A percentile compares a stretch with the other conserved stretches of the same genome.
Evolutionary conservation across 2,888 invertebrate genomes (phyloP).

Genomic region (Mesorhabditis sp.): DNA sequence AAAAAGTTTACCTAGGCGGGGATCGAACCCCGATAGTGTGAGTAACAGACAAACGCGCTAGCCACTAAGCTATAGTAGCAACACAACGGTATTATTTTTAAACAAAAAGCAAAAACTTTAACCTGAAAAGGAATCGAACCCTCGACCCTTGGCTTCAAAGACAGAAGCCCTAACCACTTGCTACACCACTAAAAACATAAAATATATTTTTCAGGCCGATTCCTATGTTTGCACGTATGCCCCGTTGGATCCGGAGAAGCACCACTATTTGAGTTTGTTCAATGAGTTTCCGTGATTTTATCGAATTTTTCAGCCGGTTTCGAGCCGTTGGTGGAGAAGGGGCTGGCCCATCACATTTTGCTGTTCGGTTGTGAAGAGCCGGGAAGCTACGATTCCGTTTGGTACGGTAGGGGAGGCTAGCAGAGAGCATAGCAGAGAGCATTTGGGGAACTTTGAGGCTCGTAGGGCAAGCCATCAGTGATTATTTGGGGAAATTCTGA

Average conservation of each 20-base stretch:
- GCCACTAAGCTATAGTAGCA: too few relatives aligned
- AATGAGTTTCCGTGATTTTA: slow-evolving; percentile 9
- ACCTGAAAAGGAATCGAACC: too few relatives aligned
- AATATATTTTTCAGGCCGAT: slow-evolving; percentile 73
- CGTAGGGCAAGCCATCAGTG: background rate
- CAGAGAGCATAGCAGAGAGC: background rate
- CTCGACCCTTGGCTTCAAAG: too few relatives aligned
- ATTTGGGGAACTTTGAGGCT: background rate
- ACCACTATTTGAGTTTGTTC: slow-evolving; percentile 75
- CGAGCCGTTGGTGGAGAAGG: slow-evolving; percentile 83
- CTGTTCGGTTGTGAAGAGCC: slow-evolving; percentile 83
- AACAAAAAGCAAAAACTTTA: too few relatives aligned
- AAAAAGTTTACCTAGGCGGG: too few relatives aligned
- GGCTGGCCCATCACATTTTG: slow-evolving; percentile 87
- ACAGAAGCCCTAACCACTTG: too few relatives aligned
- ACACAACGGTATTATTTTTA: too few relatives aligned
- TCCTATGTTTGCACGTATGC: slow-evolving; percentile 86
- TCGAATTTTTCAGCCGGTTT: slow-evolving; percentile 73
- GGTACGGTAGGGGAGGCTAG: slow-evolving; percentile 65
- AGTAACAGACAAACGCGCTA: too few relatives aligned
- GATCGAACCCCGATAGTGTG: too few relatives aligned
- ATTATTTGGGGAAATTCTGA: background rate
- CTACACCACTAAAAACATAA: background rate
- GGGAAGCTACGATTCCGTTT: slow-evolving; percentile 71
- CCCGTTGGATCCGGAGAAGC: slow-evolving; percentile 76